Evolutionary conservation across 2,797 vertebrate species (phyloP).

Genomic region (Scolopax rusticola): DNA sequence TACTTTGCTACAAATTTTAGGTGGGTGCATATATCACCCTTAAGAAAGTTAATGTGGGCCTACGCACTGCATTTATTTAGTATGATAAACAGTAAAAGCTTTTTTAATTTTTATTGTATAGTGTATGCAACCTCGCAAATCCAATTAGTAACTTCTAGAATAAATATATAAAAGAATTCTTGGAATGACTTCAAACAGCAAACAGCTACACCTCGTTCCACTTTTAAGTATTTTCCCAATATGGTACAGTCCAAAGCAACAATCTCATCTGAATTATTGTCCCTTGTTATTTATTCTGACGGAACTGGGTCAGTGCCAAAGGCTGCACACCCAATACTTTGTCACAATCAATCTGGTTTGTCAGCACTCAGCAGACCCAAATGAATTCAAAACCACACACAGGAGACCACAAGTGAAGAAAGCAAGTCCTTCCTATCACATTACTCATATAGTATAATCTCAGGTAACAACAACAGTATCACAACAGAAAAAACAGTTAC

Average conservation of each 20-base stretch:
- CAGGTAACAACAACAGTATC: neutral
- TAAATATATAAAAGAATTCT: neutral
- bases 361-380: neutral
- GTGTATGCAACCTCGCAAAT: neutral
- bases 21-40: neutral
- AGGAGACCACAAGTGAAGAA: neutral
- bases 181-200: neutral
- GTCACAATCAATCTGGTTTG: neutral
- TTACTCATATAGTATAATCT: neutral
- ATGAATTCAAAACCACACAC: neutral
- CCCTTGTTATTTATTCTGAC: neutral
- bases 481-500: neutral
- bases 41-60: neutral
- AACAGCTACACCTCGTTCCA: neutral
- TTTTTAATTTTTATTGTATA: neutral
- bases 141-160: neutral
- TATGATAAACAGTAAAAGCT: neutral
- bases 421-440: neutral
- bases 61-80: neutral
- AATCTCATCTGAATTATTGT: neutral
- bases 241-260: neutral
- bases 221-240: neutral
- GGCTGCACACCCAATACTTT: neutral
- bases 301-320: neutral
- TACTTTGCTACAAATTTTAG: neutral